phyloP scores from a whole-genome alignment of 2,888 invertebrate genomes.

The Pachydiplax longipennis region DNA sequence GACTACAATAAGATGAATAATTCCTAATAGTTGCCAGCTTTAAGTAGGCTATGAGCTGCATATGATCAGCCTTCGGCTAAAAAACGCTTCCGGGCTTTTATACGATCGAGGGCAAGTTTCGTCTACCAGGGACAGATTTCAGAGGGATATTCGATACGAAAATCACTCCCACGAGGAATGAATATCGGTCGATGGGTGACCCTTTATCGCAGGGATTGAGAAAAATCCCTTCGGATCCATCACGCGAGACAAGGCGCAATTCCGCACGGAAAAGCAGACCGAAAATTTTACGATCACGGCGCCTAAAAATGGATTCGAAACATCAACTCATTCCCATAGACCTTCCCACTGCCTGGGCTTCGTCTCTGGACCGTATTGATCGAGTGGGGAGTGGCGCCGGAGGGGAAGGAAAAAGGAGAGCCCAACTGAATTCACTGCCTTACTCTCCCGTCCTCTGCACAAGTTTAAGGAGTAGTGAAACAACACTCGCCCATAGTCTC shows the following conservation, averaged over 20 bases:
- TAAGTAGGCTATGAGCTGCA: no score
- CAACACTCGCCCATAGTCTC: neutral
- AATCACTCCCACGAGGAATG: neutral
- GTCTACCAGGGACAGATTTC: neutral
- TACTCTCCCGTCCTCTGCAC: neutral
- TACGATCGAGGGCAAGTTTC: neutral
- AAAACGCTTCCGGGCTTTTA: neutral
- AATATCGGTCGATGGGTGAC: neutral
- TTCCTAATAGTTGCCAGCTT: no score
- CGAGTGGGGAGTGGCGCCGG: neutral
- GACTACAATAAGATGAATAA: no score
- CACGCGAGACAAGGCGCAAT: neutral
- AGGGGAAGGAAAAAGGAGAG: neutral
- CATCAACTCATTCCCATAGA: neutral
- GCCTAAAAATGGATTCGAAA: neutral
- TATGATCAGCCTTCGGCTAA: neutral
- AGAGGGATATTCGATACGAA: neutral
- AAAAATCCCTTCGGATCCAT: neutral
- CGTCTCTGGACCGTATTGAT: neutral
- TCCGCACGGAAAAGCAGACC: neutral
- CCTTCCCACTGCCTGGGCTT: neutral
- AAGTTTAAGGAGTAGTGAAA: no score
- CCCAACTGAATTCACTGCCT: neutral
- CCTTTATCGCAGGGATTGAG: no score
- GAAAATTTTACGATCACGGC: neutral